Conservation (phyloP, 2,797 vertebrate genomes). For the Simalia tracyae region DNA sequence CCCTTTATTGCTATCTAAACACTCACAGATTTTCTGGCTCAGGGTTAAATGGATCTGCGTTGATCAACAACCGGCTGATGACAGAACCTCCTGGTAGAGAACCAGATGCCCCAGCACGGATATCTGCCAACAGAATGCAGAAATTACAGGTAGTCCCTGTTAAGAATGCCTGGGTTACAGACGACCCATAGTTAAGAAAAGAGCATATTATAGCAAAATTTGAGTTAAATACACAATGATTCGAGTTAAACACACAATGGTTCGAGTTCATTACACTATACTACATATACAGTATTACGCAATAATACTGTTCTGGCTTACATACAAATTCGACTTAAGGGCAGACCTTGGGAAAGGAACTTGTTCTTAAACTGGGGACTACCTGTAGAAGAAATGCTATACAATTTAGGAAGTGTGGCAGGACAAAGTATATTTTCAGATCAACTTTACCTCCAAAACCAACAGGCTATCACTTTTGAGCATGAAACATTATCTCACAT, state of each 20-base stretch:
- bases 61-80: constrained; percentile 89
- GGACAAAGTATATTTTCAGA: not conserved
- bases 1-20: constrained; percentile 8
- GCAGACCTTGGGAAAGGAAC: too few relatives aligned
- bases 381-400: not conserved
- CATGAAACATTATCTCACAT: constrained; percentile 10
- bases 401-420: not conserved
- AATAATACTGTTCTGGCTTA: too few relatives aligned
- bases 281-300: too few relatives aligned
- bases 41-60: constrained; percentile 88
- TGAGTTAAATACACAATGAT: too few relatives aligned
- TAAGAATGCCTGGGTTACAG: too few relatives aligned
- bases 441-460: constrained; percentile 14
- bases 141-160: not conserved
- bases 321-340: too few relatives aligned
- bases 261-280: too few relatives aligned
- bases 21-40: constrained; percentile 94
- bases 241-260: too few relatives aligned
- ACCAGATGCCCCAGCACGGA: constrained; percentile 83
- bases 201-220: too few relatives aligned
- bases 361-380: too few relatives aligned
- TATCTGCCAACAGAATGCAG: constrained; percentile 68
- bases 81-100: constrained; percentile 88
- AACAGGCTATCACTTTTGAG: not conserved
- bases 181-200: too few relatives aligned